Percentiles rank a stretch among this genome's conserved stretches.
phyloP scores from a whole-genome alignment of 53 echinoderm and acorn worm species.

The Echinometra lucunter region DNA sequence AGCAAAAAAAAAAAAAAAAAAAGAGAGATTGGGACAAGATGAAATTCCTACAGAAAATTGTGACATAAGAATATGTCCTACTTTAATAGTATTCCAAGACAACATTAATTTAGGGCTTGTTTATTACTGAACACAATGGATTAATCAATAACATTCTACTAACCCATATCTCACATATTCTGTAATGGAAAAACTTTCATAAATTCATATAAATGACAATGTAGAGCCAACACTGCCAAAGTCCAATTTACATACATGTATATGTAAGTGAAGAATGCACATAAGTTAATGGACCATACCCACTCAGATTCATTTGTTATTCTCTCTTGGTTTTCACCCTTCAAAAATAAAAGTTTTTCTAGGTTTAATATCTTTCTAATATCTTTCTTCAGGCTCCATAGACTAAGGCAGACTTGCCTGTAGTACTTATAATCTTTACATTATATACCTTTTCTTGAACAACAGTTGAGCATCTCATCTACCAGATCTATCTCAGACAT shows the following conservation, averaged over 20 bases:
- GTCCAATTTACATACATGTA: conserved; percentile 16
- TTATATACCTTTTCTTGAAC: conserved; percentile 16
- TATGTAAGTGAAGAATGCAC: conserved; percentile 10
- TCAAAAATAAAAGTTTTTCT: conserved; percentile 15
- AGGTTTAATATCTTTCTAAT: conserved; percentile 16
- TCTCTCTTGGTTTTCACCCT: conserved; percentile 17
- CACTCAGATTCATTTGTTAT: conserved; percentile 16
- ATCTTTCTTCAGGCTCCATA: conserved; percentile 17
- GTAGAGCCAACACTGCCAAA: conserved; percentile 17
- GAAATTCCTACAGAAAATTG: conserved; percentile 16
- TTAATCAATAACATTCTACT: conserved; percentile 16
- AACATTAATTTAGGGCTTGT: conserved; percentile 16
- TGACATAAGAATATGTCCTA: conserved; percentile 16
- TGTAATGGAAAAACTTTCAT: conserved; percentile 16
- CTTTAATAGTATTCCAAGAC: conserved; percentile 16
- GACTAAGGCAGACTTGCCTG: no score
- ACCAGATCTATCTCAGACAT: conserved; percentile 8
- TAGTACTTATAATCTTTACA: conserved; percentile 16
- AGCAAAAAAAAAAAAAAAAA: conserved; percentile 2
- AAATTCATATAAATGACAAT: conserved; percentile 16
- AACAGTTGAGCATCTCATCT: conserved; percentile 17
- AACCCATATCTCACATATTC: conserved; percentile 17
- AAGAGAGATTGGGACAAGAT: conserved; percentile 11
- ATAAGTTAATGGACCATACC: conserved; percentile 17
- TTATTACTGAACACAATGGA: conserved; percentile 16